These are phyloP conservation scores for Dendrocincla tyrannina DNA, from an alignment of 2,797 vertebrate species.

Conservation along the genomic window DNA sequence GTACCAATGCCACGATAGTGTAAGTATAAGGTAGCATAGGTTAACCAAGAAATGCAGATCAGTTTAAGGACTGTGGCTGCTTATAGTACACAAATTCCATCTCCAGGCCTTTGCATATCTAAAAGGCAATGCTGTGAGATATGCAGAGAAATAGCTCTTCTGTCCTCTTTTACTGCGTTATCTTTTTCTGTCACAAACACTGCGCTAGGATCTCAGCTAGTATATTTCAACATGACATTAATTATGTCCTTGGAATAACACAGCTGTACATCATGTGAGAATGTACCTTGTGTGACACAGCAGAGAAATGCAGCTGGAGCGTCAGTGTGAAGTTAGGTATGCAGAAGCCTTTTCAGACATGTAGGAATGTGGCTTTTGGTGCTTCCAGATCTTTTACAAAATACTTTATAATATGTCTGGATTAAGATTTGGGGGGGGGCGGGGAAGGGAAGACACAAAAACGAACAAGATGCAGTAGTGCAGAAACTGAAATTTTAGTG, in stretches of 20 bases:
- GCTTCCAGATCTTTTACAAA: neutral
- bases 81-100: neutral
- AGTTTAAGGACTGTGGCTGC: neutral
- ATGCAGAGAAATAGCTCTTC: neutral
- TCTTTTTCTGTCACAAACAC: neutral
- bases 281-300: neutral
- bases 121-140: neutral
- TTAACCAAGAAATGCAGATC: neutral
- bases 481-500: neutral
- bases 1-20: neutral
- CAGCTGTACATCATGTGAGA: neutral
- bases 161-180: neutral
- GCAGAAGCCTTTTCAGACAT: neutral
- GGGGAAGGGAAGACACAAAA: rapidly evolving
- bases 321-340: neutral
- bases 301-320: neutral
- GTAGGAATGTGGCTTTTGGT: neutral
- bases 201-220: neutral
- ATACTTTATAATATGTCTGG: neutral
- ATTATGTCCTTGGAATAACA: neutral
- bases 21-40: neutral
- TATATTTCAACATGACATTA: neutral
- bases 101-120: neutral
- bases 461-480: neutral
- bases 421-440: neutral